phyloP scores from a whole-genome alignment of 2,888 invertebrate genomes.

The Drepana falcataria region DNA sequence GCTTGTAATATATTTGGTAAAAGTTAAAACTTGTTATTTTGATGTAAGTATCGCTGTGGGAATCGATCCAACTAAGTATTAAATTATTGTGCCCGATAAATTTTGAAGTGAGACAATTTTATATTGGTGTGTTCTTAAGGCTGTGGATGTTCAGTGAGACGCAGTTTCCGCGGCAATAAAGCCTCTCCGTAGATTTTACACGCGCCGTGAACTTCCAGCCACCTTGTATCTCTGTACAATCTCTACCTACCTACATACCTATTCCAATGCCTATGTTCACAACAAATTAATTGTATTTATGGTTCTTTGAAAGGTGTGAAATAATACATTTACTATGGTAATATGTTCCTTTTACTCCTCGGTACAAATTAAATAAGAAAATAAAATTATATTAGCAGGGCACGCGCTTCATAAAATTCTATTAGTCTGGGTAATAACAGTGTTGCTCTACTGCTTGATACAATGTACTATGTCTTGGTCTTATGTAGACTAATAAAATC shows the following conservation, averaged over 20 bases:
- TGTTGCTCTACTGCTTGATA: not conserved
- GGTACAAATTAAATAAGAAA: too few relatives aligned
- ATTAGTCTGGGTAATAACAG: not conserved
- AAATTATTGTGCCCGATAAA: too few relatives aligned
- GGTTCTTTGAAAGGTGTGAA: too few relatives aligned
- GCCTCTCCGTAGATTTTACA: conserved; percentile 26
- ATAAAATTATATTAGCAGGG: too few relatives aligned
- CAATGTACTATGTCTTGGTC: too few relatives aligned
- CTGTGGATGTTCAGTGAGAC: conserved; percentile 31
- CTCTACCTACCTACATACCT: not conserved
- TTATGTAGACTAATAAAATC: too few relatives aligned
- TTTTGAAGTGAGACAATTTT: conserved; percentile 1
- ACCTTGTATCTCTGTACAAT: conserved; percentile 2
- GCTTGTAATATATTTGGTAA: too few relatives aligned
- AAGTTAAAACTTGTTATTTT: too few relatives aligned
- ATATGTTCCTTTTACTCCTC: not conserved
- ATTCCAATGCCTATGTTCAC: too few relatives aligned
- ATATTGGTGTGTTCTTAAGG: conserved; percentile 14
- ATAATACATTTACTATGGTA: not conserved
- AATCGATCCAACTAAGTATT: too few relatives aligned
- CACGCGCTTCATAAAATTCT: not conserved
- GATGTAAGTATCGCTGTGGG: too few relatives aligned
- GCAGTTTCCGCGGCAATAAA: conserved; percentile 41
- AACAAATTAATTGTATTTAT: too few relatives aligned
- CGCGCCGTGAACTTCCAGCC: conserved; percentile 12